Base-by-base conservation (phyloP, 2,113 vertebrate genomes). In the Lathamus discolor region DNA sequence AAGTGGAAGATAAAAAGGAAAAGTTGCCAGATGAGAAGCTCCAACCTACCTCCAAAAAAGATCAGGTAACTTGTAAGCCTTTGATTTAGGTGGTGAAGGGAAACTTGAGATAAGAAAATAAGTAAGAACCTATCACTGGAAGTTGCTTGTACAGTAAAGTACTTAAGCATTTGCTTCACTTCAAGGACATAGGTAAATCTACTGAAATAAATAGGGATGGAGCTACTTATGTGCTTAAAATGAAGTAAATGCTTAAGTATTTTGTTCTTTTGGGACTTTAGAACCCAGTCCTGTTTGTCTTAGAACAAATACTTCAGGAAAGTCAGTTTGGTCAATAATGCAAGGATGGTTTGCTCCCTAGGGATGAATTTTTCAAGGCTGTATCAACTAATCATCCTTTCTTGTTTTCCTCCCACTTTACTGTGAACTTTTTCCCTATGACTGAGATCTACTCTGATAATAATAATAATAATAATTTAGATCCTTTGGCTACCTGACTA, bases 1-100 rank as follows among this genome's bases (percentile, higher is more conserved):
- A 96, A 96, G 93, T 74, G 74, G 98, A 98, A 96, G 89, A 90
- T 98, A 98, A 97, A 95, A 98, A 94, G 93, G 97, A 94, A 95
- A 98, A 97, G 68, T 77, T 96, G 78, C 97, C 96, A 74, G 97
- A 98, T 77, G 97, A 98, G 87, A 98, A 98, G 85, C 76, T 88
- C 17, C 94, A 55, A 33, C 62, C 97, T 73, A 49, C 96, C 92
- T 97, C 96, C 97, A 90, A 79, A 97, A 98, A 97, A 93, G 96
- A 98, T 86, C 98, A 98, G 98, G 98, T 98, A 98, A 98, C 83
- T 96, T 74, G 68, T 19, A 70, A 29, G 68, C 25, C 41, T 59
- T 74, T 73, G 41, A 25, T 73, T 43, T 39, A 63, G 27, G n/a
- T 79, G 52, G 52, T 73, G 37, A 37, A 84, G 24, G 74, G 35